Percentiles rank a stretch among this genome's conserved stretches.
phyloP scores from a whole-genome alignment of 2,888 invertebrate species.

The Pegoplata infirma region DNA sequence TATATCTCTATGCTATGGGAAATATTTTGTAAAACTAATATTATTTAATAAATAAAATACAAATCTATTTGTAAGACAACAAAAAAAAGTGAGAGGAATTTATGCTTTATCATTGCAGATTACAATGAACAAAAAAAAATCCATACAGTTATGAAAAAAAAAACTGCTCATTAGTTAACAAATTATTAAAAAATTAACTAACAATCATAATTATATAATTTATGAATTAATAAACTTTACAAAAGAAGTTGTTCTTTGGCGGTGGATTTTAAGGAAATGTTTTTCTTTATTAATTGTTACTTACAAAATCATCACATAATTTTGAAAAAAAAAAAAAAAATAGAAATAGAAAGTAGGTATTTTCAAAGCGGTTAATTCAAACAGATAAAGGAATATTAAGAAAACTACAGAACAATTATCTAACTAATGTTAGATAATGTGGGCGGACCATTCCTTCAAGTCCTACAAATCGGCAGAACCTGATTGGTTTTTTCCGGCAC shows the following conservation, averaged over 20 bases:
- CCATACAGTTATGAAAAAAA: background rate
- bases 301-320: too few relatives aligned
- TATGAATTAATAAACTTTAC: background rate
- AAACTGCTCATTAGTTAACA: background rate
- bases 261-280: background rate
- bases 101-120: background rate
- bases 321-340: too few relatives aligned
- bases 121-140: background rate
- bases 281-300: too few relatives aligned
- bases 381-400: too few relatives aligned
- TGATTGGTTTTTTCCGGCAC: too few relatives aligned
- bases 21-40: background rate
- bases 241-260: background rate
- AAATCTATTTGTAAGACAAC: background rate
- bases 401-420: too few relatives aligned
- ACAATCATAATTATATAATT: background rate
- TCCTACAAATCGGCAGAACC: too few relatives aligned
- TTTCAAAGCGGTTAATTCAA: too few relatives aligned
- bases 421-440: too few relatives aligned
- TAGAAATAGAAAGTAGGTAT: too few relatives aligned
- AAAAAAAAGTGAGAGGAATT: background rate
- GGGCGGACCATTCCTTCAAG: too few relatives aligned
- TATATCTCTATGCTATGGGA: background rate
- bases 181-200: background rate
- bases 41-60: background rate